phyloP scores from a whole-genome alignment of 1,140 invertebrate species.

The Drosophila pallidifrons region DNA sequence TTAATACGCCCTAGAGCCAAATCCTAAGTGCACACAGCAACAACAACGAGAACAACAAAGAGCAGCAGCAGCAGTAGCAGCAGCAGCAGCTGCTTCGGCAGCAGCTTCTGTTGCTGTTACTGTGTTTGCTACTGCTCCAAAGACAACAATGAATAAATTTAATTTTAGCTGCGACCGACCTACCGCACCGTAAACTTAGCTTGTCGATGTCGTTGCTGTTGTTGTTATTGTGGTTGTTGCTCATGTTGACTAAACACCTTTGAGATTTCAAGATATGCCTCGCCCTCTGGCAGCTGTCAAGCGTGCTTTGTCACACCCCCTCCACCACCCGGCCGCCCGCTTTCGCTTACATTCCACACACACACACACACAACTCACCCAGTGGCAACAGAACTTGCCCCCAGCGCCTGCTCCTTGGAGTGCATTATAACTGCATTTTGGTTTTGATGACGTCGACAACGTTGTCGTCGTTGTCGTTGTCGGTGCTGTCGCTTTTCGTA shows the following conservation, averaged over 20 bases:
- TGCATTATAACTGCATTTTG: conserved; percentile 84
- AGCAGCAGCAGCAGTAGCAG: conserved; percentile 21
- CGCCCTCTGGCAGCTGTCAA: conserved; percentile 74
- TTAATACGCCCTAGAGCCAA: conserved; percentile 79
- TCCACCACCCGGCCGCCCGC: neutral
- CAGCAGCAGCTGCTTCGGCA: conserved; percentile 28
- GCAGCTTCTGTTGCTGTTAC: conserved; percentile 41
- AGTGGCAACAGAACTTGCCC: neutral
- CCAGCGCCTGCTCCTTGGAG: conserved; percentile 39
- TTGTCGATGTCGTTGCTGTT: conserved; percentile 27
- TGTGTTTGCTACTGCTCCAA: conserved; percentile 46
- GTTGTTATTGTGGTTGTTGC: conserved; percentile 56
- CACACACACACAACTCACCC: too few relatives aligned
- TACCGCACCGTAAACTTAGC: conserved; percentile 73
- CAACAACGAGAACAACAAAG: conserved; percentile 15
- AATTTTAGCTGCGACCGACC: conserved; percentile 77
- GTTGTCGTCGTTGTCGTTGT: conserved; percentile 46
- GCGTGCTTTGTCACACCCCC: conserved; percentile 56
- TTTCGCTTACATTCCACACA: neutral
- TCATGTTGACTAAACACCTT: conserved; percentile 82
- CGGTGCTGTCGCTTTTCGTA: conserved; percentile 52
- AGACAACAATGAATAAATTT: conserved; percentile 84
- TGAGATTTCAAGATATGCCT: conserved; percentile 69
- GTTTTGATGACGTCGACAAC: conserved; percentile 80
- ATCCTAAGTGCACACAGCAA: conserved; percentile 73